Base-by-base conservation (phyloP, 2,888 invertebrate species). In the Pandemis corylana region DNA sequence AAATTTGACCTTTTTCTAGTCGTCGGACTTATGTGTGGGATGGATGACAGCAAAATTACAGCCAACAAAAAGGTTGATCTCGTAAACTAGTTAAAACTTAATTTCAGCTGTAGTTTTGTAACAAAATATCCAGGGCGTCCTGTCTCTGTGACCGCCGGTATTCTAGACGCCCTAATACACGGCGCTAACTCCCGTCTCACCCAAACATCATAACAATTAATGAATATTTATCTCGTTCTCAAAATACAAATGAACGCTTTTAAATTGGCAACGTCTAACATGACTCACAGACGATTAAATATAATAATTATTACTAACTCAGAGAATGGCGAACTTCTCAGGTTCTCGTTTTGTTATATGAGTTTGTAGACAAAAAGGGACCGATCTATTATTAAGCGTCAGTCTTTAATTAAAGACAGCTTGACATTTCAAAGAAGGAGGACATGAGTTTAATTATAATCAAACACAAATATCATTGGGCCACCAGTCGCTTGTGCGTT, bases 381-480 rank as follows among this genome's bases (percentile, higher is more conserved):
- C 83, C 81, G 80, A 85, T 89, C 91, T 92, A 92, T 90, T 87
- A 90, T 89, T 91, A 92, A 82, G 82, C 83, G 81, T 76, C 81
- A 78, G 82, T 85, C 84, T 91, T 91, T 93, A 94, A 94, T 94
- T 94, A 93, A 91, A 93, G 86, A 90, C 90, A 90, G 91, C 90
- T 90, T 94, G 94, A 93, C 94, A 94, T 94, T 94, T 94, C 87
- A 91, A 90, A 92, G 90, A 93, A 94, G 86, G 91, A 92, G 94
- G 94, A 90, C 94, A 90, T 91, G 84, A 83, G 90, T 91, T 91
- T 92, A 92, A 92, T 91, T 92, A 90, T 91, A 91, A 89, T 91
- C 88, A 88, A 93, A 92, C 91, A 92, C 91, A 94, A 94, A 94
- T 94, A 94, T 94, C 94, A 94, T 94, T 92, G 92, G 94, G 91